Conservation (phyloP, 2,797 vertebrate genomes). For the Atherinosoma microstoma region DNA sequence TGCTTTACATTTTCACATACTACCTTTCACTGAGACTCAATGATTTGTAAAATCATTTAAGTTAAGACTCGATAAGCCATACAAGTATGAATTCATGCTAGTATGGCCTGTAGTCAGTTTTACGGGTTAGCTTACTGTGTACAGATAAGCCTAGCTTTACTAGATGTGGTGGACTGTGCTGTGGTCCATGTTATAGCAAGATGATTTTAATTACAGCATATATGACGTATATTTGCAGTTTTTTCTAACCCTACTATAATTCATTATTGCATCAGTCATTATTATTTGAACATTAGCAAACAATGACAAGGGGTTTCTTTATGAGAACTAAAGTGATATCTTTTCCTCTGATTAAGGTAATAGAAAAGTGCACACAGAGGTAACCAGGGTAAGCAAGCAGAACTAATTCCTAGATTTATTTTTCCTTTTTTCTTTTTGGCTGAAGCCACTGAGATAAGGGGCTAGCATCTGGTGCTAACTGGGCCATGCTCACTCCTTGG, state of each 20-base stretch:
- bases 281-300: conserved; percentile 1
- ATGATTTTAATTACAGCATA: background rate
- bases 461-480: conserved; percentile 86
- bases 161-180: background rate
- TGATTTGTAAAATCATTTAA: too few species aligned
- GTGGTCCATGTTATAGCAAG: background rate
- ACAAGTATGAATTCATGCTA: too few species aligned
- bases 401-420: conserved; percentile 73
- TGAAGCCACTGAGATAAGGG: conserved; percentile 74
- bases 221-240: background rate
- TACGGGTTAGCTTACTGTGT: background rate
- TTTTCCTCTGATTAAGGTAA: conserved; percentile 23
- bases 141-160: background rate
- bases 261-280: background rate
- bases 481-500: conserved; percentile 83
- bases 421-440: conserved; percentile 63
- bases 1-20: too few species aligned
- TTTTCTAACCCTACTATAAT: background rate
- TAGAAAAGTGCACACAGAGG: conserved; percentile 37
- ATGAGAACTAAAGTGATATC: background rate
- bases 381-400: conserved; percentile 62
- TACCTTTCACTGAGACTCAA: too few species aligned
- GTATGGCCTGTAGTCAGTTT: background rate
- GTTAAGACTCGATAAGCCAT: too few species aligned
- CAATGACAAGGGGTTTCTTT: background rate